phyloP scores from a whole-genome alignment of 2,113 vertebrate species.

The Calidris pugnax region DNA sequence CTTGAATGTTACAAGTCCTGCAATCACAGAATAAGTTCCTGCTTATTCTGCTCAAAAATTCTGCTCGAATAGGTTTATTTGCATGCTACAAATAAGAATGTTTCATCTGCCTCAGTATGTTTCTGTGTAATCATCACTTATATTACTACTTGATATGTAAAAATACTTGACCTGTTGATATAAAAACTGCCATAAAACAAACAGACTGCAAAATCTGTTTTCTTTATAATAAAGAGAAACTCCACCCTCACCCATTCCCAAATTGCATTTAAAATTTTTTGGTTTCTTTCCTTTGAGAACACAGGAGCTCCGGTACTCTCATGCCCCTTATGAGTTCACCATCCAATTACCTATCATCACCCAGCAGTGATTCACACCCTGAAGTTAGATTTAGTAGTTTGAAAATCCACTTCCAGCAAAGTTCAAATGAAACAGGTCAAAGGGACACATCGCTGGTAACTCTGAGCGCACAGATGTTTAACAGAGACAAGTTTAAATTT shows the following conservation, averaged over 20 bases:
- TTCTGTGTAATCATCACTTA: background rate
- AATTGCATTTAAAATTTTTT: conserved; percentile 26
- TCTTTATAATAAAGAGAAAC: background rate
- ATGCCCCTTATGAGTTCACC: conserved; percentile 61
- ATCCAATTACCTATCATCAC: conserved; percentile 76
- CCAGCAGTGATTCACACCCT: conserved; percentile 73
- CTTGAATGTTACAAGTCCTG: background rate
- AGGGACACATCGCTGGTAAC: conserved; percentile 57
- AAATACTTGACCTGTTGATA: conserved; percentile 1
- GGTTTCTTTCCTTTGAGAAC: conserved; percentile 74
- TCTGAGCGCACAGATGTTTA: conserved; percentile 74
- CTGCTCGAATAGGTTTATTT: background rate
- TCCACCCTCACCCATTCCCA: background rate
- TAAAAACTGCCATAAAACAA: conserved; percentile 26
- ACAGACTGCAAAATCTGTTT: conserved; percentile 1
- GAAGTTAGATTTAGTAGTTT: conserved; percentile 67
- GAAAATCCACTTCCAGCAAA: conserved; percentile 64
- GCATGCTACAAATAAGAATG: background rate
- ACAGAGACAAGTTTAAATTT: conserved; percentile 59
- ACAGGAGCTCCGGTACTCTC: conserved; percentile 53
- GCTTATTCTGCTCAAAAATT: background rate
- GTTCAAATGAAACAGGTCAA: conserved; percentile 76
- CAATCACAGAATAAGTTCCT: background rate
- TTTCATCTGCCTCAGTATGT: background rate
- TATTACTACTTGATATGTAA: background rate